Evolutionary conservation across 2,888 invertebrate genomes (phyloP).

Genomic region (Apamea sordens): DNA sequence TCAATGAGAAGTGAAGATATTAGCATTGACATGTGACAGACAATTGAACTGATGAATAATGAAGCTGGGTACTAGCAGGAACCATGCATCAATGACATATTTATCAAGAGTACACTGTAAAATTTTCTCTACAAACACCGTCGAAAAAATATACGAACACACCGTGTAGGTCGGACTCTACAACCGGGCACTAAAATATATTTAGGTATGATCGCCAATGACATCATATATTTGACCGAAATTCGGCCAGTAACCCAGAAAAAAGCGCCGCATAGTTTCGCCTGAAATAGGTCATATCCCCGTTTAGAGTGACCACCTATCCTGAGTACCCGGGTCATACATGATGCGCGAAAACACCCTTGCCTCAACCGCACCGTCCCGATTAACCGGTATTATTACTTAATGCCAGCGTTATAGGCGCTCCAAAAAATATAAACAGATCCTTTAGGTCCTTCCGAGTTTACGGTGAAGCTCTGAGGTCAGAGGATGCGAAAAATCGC

Average conservation of each 20-base stretch:
- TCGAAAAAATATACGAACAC: conserved; percentile 8
- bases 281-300: conserved; percentile 88
- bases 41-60: conserved; percentile 46
- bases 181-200: conserved; percentile 46
- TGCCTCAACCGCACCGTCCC: conserved; percentile 64
- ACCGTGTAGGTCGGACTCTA: conserved; percentile 25
- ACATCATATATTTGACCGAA: conserved; percentile 67
- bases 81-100: conserved; percentile 38
- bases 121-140: background rate
- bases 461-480: conserved; percentile 37
- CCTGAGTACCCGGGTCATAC: conserved; percentile 75
- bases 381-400: conserved; percentile 45
- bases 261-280: conserved; percentile 74
- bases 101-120: conserved; percentile 3
- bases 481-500: conserved; percentile 64
- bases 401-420: conserved; percentile 30
- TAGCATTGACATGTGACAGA: conserved; percentile 51
- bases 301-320: conserved; percentile 81
- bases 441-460: background rate
- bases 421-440: conserved; percentile 47
- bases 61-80: conserved; percentile 29
- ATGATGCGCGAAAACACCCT: conserved; percentile 82
- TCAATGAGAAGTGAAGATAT: conserved; percentile 37
- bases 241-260: conserved; percentile 70
- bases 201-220: conserved; percentile 54